These are phyloP conservation scores for Lasioglossum marginatum DNA, from an alignment of 2,888 invertebrate genomes.

Conservation along the genomic window DNA sequence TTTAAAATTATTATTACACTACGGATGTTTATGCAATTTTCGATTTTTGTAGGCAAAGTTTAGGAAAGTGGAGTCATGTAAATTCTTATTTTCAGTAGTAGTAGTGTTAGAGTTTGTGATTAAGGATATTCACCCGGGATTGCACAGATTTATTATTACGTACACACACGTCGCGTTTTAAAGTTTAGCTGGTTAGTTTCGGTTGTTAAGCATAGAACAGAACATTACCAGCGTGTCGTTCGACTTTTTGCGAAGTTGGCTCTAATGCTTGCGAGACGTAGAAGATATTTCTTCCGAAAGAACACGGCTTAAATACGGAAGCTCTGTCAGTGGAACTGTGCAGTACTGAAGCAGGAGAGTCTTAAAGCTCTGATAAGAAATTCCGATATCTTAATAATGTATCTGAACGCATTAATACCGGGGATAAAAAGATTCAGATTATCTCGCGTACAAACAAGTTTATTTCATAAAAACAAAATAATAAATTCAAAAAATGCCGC, in stretches of 20 bases:
- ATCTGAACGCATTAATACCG: background rate
- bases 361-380: constrained; percentile 5
- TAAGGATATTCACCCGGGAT: too few relatives aligned
- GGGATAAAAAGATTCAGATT: background rate
- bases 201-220: background rate
- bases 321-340: background rate
- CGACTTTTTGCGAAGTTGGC: background rate
- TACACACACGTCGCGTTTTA: too few relatives aligned
- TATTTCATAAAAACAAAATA: background rate
- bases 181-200: background rate
- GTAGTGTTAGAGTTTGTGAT: too few relatives aligned
- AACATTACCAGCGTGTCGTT: background rate
- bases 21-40: too few relatives aligned
- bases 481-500: background rate
- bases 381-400: constrained; percentile 4
- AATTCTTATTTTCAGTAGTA: too few relatives aligned
- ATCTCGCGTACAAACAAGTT: background rate
- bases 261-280: background rate
- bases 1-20: too few relatives aligned
- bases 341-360: background rate
- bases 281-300: background rate
- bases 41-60: too few relatives aligned
- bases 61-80: too few relatives aligned
- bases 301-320: background rate
- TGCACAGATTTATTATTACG: too few relatives aligned